Base-by-base conservation (phyloP, 2,113 vertebrate species). In the Thryonomys swinderianus region DNA sequence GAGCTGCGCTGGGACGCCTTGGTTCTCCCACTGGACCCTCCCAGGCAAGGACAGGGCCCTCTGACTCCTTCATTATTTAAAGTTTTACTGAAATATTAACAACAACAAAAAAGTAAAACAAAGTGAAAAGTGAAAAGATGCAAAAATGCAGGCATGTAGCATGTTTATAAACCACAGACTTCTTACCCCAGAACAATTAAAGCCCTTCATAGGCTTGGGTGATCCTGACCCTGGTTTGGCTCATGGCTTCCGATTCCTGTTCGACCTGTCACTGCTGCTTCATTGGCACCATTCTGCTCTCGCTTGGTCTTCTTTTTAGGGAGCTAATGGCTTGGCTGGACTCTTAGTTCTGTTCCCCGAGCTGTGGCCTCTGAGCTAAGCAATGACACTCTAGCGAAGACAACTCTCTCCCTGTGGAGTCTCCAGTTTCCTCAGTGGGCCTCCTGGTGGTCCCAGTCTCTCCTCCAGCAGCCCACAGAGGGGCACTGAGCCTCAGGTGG, bases 121-220 rank as follows among this genome's bases (percentile, higher is more conserved):
- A 93, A 96, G 91, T 16, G 69, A 90, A 93, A 53, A 84, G 57
- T 74, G 73, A 84, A 95, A 94, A 84, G 16, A 91, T 3, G 69
- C 62, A 53, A 93, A 91, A 90, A 91, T 66, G 45, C 42, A 64
- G 80, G 59, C 83, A 90, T 87, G 86, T 96, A 91, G 86, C 61
- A 5, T 74, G 71, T 78, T 81, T 81, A 78, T 67, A 73, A 88
- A 93, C 45, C 69, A 20, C 90, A 73, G 64, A 87, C 89, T 93
- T 95, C 91, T 93, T 96, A 91, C 86, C 79, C 96, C 85, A 83
- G 88, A 93, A 53, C 92, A 92, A 90, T 87, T 55, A 87, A 95
- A 95, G 78, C 81, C 90, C 90, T 87, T 42, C 61, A 21, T 34
- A 5, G 66, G 30, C 61, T 85, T 45, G 59, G 94, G 71, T 32